Conservation (phyloP, 92 coral and sea anemone species). For the Palythoa caribaeorum region DNA sequence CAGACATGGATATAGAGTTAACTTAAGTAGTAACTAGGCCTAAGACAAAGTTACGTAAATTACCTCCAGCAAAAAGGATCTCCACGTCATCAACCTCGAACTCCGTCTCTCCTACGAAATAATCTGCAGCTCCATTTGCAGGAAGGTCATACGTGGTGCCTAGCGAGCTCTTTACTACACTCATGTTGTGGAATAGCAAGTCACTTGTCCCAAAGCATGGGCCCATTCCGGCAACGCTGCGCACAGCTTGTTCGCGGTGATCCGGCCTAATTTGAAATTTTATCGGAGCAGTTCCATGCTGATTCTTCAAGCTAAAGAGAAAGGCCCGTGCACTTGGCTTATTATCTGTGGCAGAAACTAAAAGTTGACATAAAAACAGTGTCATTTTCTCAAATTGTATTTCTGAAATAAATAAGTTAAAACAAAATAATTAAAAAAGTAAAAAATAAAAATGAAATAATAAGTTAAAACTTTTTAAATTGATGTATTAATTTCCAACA, state of each 20-base stretch:
- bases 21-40: no score
- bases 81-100: constrained; percentile 58
- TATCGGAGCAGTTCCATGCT: background rate
- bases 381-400: no score
- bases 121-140: background rate
- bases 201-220: constrained; percentile 53
- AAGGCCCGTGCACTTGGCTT: constrained; percentile 61
- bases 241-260: constrained; percentile 38
- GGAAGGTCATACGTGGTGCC: constrained; percentile 45
- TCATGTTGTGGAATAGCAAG: constrained; percentile 21
- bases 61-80: constrained; percentile 32
- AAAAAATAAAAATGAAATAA: no score
- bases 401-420: background rate
- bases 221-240: constrained; percentile 24
- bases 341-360: background rate
- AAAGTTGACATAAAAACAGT: no score
- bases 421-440: background rate
- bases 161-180: constrained; percentile 11
- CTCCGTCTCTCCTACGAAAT: constrained; percentile 27
- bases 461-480: background rate
- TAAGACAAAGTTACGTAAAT: background rate
- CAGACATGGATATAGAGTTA: no score
- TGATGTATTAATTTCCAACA: no score
- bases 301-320: constrained; percentile 50
- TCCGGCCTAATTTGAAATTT: constrained; percentile 24